Evolutionary conservation across 2,888 invertebrate genomes (phyloP), one percentile per base, ranked within the genome.

Genomic region (Antitype chi): DNA sequence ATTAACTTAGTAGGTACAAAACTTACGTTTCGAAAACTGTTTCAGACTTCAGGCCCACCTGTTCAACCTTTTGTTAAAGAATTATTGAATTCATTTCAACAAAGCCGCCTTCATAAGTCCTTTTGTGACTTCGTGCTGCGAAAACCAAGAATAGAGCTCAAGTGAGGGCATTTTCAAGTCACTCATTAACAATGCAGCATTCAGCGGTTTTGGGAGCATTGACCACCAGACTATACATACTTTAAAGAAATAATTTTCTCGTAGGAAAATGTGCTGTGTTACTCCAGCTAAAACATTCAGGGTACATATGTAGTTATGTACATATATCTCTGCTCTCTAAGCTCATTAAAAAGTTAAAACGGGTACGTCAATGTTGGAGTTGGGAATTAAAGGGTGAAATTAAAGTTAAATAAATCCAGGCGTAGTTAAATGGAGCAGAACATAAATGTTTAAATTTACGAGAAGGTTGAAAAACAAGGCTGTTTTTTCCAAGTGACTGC

Each of bases 271-370:
- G 28, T 67, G 23, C 38, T 71, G 25, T 53, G 47, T 25, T 38
- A 47, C 52, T 71, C 15, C 32, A 60, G 57, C 53, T 70, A 59
- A 70, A 80, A 82, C 57, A 81, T 70, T 68, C 47, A 53, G 57
- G 53, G 32, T 8, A 70, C 32, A 47, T 52, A 69, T 32, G 32
- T 32, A 32, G 32, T 38, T 38, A 9, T 28, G 17, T 70, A 59
- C n/a, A 13, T 49, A 53, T 68, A 63, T 49, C 64, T 66, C 70
- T 60, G 25, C 43, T 84, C 63, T 69, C 66, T 38, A 28, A 74
- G 70, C 75, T 81, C 62, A 70, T 74, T 82, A 70, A 84, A 83
- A 80, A 71, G 80, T 80, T 84, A 79, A 53, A 80, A 67, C 62
- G n/a, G 32, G 66, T 32, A 70, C 84, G 66, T 80, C 60, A 70